These are phyloP conservation scores for Sturnus vulgaris DNA, from an alignment of 2,113 vertebrate species.

Conservation along the genomic window DNA sequence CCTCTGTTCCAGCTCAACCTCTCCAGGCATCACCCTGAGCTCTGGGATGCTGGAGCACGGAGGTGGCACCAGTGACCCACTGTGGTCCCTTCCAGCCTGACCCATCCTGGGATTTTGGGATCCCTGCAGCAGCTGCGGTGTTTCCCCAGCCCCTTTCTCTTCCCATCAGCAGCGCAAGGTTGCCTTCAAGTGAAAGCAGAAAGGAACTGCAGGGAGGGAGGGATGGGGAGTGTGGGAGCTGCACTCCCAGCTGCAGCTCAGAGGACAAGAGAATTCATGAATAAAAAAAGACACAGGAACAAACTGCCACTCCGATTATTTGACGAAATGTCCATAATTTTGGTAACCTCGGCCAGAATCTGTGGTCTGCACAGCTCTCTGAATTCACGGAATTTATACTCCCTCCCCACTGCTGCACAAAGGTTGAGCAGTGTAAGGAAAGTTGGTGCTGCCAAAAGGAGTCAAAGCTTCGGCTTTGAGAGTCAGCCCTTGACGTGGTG, in stretches of 20 bases:
- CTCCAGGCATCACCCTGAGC: neutral
- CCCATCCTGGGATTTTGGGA: neutral
- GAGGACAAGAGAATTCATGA: neutral
- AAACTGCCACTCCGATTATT: neutral
- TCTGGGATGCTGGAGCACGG: neutral
- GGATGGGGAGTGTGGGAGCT: neutral
- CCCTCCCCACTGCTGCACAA: neutral
- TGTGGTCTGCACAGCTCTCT: neutral
- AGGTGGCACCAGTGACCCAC: neutral
- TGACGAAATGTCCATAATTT: neutral
- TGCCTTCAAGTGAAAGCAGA: conserved; percentile 67
- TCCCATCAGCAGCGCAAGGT: conserved; percentile 40
- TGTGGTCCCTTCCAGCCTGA: neutral
- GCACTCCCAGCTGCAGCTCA: neutral
- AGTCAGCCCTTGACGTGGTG: neutral
- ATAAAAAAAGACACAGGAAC: neutral
- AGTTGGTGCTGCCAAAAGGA: neutral
- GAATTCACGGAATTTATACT: neutral
- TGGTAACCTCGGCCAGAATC: neutral
- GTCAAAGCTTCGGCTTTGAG: fast-evolving
- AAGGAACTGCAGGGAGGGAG: conserved; percentile 61
- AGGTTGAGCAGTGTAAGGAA: neutral
- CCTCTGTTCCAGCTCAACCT: neutral
- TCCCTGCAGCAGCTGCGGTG: neutral
- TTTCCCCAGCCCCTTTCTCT: neutral